Evolutionary conservation across 2,888 invertebrate species (phyloP).

Genomic region (Caenorhabditis sinica): DNA sequence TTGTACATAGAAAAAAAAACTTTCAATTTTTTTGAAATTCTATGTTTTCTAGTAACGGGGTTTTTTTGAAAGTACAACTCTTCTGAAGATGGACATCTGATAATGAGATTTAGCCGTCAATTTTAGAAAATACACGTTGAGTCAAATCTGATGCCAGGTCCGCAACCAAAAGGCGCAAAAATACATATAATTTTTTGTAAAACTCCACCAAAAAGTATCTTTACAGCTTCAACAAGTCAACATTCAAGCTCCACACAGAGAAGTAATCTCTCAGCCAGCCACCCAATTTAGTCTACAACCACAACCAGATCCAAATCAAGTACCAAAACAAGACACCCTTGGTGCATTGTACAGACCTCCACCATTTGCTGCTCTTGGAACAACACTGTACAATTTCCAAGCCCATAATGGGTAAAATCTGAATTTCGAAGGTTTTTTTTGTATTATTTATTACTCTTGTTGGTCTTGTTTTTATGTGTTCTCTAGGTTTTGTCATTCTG

Average conservation of each 20-base stretch:
- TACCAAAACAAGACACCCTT: conserved; percentile 65
- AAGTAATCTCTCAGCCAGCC: conserved; percentile 12
- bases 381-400: conserved; percentile 75
- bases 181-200: background rate
- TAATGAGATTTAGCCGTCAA: too few relatives aligned
- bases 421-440: background rate
- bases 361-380: conserved; percentile 75
- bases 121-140: too few relatives aligned
- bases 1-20: too few relatives aligned
- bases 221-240: conserved; percentile 50
- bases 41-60: too few relatives aligned
- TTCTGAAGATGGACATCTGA: too few relatives aligned
- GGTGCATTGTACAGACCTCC: conserved; percentile 70
- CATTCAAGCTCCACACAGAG: conserved; percentile 65
- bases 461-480: background rate
- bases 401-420: conserved; percentile 46
- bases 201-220: background rate
- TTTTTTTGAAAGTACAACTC: too few relatives aligned
- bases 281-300: conserved; percentile 36
- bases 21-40: too few relatives aligned
- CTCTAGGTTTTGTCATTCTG: conserved; percentile 21
- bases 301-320: conserved; percentile 48
- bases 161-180: too few relatives aligned
- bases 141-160: too few relatives aligned
- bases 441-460: conserved; percentile 5